Evolutionary conservation across 2,113 vertebrate genomes (phyloP), one percentile per base, ranked within the genome.

Genomic region (Tyto alba): DNA sequence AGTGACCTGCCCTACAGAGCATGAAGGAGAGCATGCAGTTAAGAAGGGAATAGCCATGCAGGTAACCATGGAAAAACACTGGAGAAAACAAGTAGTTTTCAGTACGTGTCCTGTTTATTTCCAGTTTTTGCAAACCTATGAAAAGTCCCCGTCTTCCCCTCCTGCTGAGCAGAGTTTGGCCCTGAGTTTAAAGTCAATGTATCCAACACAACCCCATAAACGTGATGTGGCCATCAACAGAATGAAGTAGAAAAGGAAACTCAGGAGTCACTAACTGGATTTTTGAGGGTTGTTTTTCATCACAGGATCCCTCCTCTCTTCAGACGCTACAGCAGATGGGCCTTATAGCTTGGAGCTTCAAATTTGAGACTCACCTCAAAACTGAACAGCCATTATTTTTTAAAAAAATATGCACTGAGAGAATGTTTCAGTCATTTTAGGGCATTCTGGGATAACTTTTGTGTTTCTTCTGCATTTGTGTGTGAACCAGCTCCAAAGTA

Each of bases 31-130:
- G 73, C 63, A 48, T 43, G 43, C 47, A 74, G 20, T 75, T 56
- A 36, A 45, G n/a, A 25, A 26, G 10, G 11, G 15, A 53, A 64
- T 36, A 82, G 21, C n/a, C n/a, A 21, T 10, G 9, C 9, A 68
- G 50, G 50, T 76, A 89, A 64, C 34, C 11, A 2, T 6, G 19
- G 64, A 68, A 82, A 89, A 87, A 18, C 40, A 41, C 48, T 84
- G 53, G 40, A 45, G 53, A 78, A 89, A 92, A 36, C 47, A 62
- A 62, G 22, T 21, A 34, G 5, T 84, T 90, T 78, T 87, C 38
- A 16, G n/a, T 53, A 16, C 22, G 1, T 22, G n/a, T 18, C 15
- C 67, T 0, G 0, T 76, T 88, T 69, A 25, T 40, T 60, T 57
- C 41, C 59, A 86, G 57, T n/a, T 50, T 89, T 93, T 77, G 41